Conservation (phyloP, 2,888 invertebrate genomes). For the Barypeithes pellucidus region DNA sequence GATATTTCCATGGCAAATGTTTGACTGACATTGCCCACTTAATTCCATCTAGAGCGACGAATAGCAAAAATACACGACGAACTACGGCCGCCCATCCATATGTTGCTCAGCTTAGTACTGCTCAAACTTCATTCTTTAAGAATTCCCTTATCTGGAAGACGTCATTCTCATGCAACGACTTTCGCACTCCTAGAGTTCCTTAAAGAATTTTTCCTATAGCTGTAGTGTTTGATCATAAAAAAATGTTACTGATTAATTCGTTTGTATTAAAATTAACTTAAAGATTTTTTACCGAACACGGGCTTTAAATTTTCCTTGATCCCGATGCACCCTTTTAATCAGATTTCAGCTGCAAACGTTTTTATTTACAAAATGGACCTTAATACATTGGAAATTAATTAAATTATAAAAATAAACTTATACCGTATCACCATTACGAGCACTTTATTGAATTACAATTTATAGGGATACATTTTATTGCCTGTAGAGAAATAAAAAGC, state of each 20-base stretch:
- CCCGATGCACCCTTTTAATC: conserved; percentile 26
- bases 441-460: conserved; percentile 5
- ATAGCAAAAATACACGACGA: too few relatives aligned
- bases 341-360: conserved; percentile 20
- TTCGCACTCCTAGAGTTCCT: too few relatives aligned
- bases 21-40: too few relatives aligned
- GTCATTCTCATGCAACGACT: too few relatives aligned
- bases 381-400: conserved; percentile 31
- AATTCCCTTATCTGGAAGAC: too few relatives aligned
- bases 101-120: too few relatives aligned
- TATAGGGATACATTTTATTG: background rate
- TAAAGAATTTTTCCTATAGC: too few relatives aligned
- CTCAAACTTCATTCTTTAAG: too few relatives aligned
- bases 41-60: too few relatives aligned
- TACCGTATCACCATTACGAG: background rate
- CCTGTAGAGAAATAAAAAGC: background rate
- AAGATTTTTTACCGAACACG: background rate
- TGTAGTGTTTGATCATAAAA: too few relatives aligned
- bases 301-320: conserved; percentile 15
- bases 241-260: background rate
- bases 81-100: too few relatives aligned
- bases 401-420: conserved; percentile 29
- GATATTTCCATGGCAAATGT: too few relatives aligned
- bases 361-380: conserved; percentile 29
- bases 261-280: background rate